Percentiles rank a stretch among this genome's conserved stretches.
These are phyloP conservation scores for Resseliella maxima DNA, from an alignment of 2,888 invertebrate species.

Conservation along the genomic window DNA sequence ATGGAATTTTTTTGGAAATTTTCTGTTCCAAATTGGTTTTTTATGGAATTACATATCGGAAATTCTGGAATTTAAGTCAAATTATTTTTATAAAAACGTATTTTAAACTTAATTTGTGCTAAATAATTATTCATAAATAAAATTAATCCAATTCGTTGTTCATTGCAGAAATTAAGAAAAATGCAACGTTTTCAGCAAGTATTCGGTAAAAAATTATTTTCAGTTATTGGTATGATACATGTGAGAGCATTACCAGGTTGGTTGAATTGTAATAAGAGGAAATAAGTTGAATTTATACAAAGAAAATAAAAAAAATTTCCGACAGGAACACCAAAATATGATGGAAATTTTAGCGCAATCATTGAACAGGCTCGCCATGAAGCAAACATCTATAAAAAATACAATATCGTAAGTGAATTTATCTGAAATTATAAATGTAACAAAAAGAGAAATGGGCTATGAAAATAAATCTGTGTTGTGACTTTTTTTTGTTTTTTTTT, in stretches of 20 bases:
- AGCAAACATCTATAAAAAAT: slow-evolving; percentile 72
- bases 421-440: not conserved
- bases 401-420: slow-evolving; percentile 69
- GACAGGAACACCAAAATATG: slow-evolving; percentile 74
- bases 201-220: slow-evolving; percentile 68
- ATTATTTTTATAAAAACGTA: too few relatives aligned
- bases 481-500: too few relatives aligned
- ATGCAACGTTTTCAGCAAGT: slow-evolving; percentile 68
- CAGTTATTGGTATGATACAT: slow-evolving; percentile 80
- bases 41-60: too few relatives aligned
- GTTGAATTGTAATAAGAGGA: slow-evolving; percentile 7
- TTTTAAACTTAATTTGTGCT: too few relatives aligned
- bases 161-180: too few relatives aligned
- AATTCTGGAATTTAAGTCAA: too few relatives aligned
- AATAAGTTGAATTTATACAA: not conserved
- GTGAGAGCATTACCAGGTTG: slow-evolving; percentile 76
- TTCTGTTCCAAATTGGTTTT: too few relatives aligned
- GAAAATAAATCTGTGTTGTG: too few relatives aligned
- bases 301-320: not conserved
- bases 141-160: too few relatives aligned
- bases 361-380: slow-evolving; percentile 73
- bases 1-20: too few relatives aligned
- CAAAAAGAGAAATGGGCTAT: too few relatives aligned
- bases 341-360: slow-evolving; percentile 69
- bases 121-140: too few relatives aligned